Evolutionary conservation across 2,888 invertebrate species (phyloP).

Genomic region (Apamea epomidion): DNA sequence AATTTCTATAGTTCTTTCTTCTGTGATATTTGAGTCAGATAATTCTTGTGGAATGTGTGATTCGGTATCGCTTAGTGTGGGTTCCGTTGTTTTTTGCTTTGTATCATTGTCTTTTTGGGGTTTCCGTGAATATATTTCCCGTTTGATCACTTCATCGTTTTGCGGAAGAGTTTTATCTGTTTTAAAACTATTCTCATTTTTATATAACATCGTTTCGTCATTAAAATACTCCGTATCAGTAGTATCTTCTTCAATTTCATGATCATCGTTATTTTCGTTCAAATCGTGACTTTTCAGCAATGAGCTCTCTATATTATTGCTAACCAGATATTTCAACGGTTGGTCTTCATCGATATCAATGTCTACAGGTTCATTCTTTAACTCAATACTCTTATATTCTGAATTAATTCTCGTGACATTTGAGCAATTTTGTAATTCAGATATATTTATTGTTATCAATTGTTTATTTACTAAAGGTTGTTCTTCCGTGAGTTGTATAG

Average conservation of each 20-base stretch:
- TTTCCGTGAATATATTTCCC: neutral
- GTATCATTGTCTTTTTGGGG: neutral
- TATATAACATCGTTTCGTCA: neutral
- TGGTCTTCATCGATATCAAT: neutral
- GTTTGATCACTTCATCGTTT: neutral
- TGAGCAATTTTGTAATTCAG: neutral
- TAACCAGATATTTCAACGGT: slow-evolving; percentile 15
- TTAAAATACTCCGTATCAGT: neutral
- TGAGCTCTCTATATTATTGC: neutral
- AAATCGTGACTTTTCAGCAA: neutral
- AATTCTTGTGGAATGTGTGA: neutral
- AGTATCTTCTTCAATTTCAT: neutral
- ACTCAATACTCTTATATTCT: neutral
- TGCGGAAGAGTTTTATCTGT: accelerated
- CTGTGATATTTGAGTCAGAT: neutral
- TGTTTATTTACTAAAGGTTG: neutral
- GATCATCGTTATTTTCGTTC: neutral
- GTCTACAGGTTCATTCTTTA: slow-evolving; percentile 8
- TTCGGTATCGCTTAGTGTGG: neutral
- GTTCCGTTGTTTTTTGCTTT: neutral
- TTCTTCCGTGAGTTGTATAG: slow-evolving; percentile 8
- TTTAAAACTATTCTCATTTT: neutral
- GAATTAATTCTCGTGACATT: neutral
- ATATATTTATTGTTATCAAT: neutral
- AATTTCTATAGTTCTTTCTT: slow-evolving; percentile 10